phyloP scores from a whole-genome alignment of 2,888 invertebrate genomes.

The Lacanobia wlatinum region DNA sequence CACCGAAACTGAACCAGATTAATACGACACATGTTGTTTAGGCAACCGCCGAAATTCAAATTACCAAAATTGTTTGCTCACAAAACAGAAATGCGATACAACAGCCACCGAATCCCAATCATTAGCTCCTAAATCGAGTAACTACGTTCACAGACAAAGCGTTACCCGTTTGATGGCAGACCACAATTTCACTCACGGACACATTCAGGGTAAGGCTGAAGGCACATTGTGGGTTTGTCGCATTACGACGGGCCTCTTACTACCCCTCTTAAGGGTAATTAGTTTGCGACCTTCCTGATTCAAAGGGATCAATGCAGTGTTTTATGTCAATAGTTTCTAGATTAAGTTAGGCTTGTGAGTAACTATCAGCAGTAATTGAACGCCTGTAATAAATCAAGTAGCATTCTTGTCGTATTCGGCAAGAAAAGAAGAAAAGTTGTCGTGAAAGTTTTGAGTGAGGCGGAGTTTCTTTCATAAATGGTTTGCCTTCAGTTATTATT shows the following conservation, averaged over 20 bases:
- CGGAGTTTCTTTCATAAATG: constrained; percentile 24
- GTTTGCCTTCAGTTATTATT: constrained; percentile 33
- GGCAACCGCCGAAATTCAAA: constrained; percentile 31
- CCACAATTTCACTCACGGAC: constrained; percentile 68
- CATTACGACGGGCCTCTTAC: constrained; percentile 50
- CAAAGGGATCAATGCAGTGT: constrained; percentile 41
- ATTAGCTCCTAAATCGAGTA: constrained; percentile 57
- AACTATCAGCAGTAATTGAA: constrained; percentile 3
- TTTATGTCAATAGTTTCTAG: constrained; percentile 37
- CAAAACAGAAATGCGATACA: constrained; percentile 43
- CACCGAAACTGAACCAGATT: constrained; percentile 10
- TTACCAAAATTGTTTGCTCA: constrained; percentile 37
- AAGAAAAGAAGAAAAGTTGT: constrained; percentile 15
- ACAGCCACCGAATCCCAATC: constrained; percentile 43
- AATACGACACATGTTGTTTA: constrained; percentile 29
- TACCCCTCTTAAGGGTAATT: constrained; percentile 58
- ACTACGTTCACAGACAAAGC: constrained; percentile 50
- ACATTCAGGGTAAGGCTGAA: constrained; percentile 52
- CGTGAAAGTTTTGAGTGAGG: constrained; percentile 15
- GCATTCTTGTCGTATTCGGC: constrained; percentile 19
- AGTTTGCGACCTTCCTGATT: constrained; percentile 48
- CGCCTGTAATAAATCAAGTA: constrained; percentile 20
- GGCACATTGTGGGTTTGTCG: constrained; percentile 51
- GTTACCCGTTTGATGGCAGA: constrained; percentile 53
- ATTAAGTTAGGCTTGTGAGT: constrained; percentile 15